Conservation (phyloP, 2,797 vertebrate species). For the Amblyopsis hoosieri region DNA sequence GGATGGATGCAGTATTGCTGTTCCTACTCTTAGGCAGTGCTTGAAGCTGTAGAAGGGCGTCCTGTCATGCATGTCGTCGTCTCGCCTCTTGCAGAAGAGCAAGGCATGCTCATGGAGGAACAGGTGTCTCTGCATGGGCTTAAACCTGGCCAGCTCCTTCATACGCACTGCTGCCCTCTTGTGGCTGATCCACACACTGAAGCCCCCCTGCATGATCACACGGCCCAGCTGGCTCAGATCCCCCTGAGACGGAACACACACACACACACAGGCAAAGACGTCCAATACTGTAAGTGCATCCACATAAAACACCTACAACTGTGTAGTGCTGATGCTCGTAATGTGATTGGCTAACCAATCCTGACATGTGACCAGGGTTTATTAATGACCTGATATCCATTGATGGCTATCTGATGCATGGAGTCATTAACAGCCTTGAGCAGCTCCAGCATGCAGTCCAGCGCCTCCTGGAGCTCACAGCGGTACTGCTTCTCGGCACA, state of each 20-base stretch:
- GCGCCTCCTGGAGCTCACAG: constrained; percentile 88
- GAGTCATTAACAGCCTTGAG: constrained; percentile 98
- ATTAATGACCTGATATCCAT: constrained; percentile 79
- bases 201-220: constrained; percentile 90
- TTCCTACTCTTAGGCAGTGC: constrained; percentile 89
- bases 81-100: constrained; percentile 94
- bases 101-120: constrained; percentile 94
- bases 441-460: constrained; percentile 91
- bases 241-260: constrained; percentile 73
- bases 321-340: not conserved
- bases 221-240: constrained; percentile 90
- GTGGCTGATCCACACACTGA: constrained; percentile 94
- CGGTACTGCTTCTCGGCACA: constrained; percentile 82
- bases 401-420: constrained; percentile 97
- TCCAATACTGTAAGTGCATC: not conserved
- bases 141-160: constrained; percentile 97
- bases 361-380: not conserved
- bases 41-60: constrained; percentile 95
- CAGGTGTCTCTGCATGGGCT: constrained; percentile 95
- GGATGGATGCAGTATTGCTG: not conserved
- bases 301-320: not conserved
- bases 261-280: not conserved
- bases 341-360: not conserved
- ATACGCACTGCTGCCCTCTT: constrained; percentile 90
- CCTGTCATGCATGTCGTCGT: constrained; percentile 84